phyloP scores from a whole-genome alignment of 92 coral and sea anemone species.

The Porites rus region DNA sequence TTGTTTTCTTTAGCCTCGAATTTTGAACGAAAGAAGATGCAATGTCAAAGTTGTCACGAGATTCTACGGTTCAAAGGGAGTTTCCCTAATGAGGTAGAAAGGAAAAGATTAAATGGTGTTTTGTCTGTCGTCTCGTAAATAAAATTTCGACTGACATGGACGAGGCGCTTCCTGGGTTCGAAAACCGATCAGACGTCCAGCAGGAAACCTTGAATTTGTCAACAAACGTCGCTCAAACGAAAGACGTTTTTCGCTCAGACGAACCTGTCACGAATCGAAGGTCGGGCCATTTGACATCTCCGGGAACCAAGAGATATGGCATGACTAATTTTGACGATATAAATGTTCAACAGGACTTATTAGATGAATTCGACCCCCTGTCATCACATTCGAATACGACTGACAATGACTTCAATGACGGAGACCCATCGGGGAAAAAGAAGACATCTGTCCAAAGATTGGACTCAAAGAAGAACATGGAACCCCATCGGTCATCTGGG shows the following conservation, averaged over 20 bases:
- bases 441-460: slow-evolving; percentile 20
- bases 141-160: slow-evolving; percentile 24
- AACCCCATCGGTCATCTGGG: slow-evolving; percentile 15
- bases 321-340: slow-evolving; percentile 55
- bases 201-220: slow-evolving; percentile 25
- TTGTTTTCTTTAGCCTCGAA: neutral
- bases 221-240: slow-evolving; percentile 2
- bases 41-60: neutral
- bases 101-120: neutral
- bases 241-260: slow-evolving; percentile 30
- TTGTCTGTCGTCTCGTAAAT: neutral
- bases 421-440: slow-evolving; percentile 55
- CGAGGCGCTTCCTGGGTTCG: slow-evolving; percentile 35
- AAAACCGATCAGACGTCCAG: slow-evolving; percentile 2
- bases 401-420: slow-evolving; percentile 40
- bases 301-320: slow-evolving; percentile 74
- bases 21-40: neutral
- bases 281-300: slow-evolving; percentile 34
- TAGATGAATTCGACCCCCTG: slow-evolving; percentile 84
- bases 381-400: slow-evolving; percentile 14
- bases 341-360: slow-evolving; percentile 21
- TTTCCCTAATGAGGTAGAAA: neutral
- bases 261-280: slow-evolving; percentile 4
- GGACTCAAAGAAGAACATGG: slow-evolving; percentile 13
- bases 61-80: too few relatives aligned